phyloP scores from a whole-genome alignment of 2,113 vertebrate genomes.

The Enhydra lutris region DNA sequence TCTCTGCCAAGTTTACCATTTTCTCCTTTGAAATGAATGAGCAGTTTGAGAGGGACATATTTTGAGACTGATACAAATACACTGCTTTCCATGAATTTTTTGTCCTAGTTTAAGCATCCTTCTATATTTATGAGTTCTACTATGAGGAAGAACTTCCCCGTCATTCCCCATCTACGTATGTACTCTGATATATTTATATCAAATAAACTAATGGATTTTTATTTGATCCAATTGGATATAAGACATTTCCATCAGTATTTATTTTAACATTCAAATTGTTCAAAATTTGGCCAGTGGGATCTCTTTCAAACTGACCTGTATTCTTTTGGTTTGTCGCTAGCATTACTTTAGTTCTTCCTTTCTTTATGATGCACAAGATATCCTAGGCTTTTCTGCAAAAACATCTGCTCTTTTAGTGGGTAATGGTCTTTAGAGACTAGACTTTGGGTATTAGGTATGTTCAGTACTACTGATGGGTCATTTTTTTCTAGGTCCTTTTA shows the following conservation, averaged over 20 bases:
- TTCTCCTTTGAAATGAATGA: background rate
- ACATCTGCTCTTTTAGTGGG: background rate
- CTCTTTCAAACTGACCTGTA: background rate
- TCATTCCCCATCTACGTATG: background rate
- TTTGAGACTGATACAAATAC: background rate
- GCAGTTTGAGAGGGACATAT: background rate
- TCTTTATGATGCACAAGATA: background rate
- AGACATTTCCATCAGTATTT: background rate
- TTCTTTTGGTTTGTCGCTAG: background rate
- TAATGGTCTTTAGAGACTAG: background rate
- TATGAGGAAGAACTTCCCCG: background rate
- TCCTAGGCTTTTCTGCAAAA: background rate
- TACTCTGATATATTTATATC: background rate
- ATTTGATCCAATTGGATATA: background rate
- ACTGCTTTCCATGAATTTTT: background rate
- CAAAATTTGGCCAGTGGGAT: background rate
- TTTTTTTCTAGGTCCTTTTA: background rate
- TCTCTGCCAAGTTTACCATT: background rate
- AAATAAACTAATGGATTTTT: background rate
- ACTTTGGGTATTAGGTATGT: background rate
- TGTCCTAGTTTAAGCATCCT: background rate
- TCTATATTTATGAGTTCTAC: background rate
- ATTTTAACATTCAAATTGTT: background rate
- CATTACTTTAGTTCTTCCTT: background rate
- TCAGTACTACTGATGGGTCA: background rate